Evolutionary conservation across 2,888 invertebrate genomes (phyloP).

Genomic region (Steromphala cineraria): DNA sequence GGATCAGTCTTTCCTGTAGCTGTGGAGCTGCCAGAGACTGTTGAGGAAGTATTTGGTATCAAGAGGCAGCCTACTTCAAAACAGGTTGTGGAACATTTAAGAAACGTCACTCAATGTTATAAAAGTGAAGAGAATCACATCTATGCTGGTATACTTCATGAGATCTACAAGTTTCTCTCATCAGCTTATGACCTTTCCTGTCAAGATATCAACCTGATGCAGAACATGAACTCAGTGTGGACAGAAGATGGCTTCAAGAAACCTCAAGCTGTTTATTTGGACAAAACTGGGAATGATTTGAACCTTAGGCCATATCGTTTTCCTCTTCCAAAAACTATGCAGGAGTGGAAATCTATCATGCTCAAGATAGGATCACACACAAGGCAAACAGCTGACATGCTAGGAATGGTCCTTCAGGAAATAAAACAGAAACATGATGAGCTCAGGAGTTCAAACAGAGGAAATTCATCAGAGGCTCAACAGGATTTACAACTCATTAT

Average conservation of each 20-base stretch:
- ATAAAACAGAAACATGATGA: constrained; percentile 27
- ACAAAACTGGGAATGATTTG: constrained; percentile 18
- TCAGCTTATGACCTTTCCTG: background rate
- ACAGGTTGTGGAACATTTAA: constrained; percentile 23
- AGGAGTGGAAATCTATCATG: constrained; percentile 26
- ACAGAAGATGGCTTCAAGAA: background rate
- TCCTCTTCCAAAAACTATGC: constrained; percentile 44
- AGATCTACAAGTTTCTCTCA: constrained; percentile 10
- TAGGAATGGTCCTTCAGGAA: background rate
- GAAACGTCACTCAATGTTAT: background rate
- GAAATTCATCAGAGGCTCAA: background rate
- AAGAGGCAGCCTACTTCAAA: background rate
- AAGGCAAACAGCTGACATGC: background rate
- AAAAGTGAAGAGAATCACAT: background rate
- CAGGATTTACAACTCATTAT: constrained; percentile 11
- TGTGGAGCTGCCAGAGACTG: background rate
- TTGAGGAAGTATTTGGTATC: background rate
- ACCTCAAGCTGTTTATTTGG: constrained; percentile 34
- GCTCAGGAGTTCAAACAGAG: background rate
- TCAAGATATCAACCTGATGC: background rate
- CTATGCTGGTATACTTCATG: background rate
- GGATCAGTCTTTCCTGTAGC: constrained; percentile 45
- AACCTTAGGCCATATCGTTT: constrained; percentile 48
- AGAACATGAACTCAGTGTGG: constrained; percentile 3
- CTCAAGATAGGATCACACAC: background rate